Percentiles rank a stretch among this genome's conserved stretches.
Conservation (phyloP, 2,888 invertebrate genomes). For the Pseudanteris insignis region DNA sequence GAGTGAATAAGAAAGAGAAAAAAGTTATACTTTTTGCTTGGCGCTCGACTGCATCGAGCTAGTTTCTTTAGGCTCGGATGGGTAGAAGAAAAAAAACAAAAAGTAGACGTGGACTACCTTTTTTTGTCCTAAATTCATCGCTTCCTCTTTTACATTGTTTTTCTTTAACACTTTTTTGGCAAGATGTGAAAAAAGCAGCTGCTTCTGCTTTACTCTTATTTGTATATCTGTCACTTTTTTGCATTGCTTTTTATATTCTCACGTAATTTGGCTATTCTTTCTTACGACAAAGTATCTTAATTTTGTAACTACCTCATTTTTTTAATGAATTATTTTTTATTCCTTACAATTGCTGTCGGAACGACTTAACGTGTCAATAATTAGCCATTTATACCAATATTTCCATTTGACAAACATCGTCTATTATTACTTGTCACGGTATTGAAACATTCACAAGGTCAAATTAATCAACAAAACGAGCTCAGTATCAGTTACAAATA, state of each 20-base stretch:
- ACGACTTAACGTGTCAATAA: too few species aligned
- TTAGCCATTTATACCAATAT: too few species aligned
- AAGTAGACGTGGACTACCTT: constrained; percentile 10
- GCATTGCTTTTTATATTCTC: constrained; percentile 1
- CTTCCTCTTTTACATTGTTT: constrained; percentile 22
- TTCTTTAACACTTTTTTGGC: constrained; percentile 6
- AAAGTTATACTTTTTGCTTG: constrained; percentile 2
- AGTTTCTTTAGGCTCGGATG: constrained; percentile 4
- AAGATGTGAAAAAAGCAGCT: constrained; percentile 11
- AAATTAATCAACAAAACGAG: too few species aligned
- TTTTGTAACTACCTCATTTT: too few species aligned
- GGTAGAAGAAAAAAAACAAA: constrained; percentile 14
- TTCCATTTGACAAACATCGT: too few species aligned
- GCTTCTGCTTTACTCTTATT: constrained; percentile 6
- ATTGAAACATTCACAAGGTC: too few species aligned
- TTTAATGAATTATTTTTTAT: too few species aligned
- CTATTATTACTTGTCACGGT: too few species aligned
- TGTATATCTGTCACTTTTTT: constrained; percentile 3
- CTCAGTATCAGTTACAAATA: too few species aligned
- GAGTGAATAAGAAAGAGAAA: constrained; percentile 8
- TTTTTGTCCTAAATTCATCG: constrained; percentile 31
- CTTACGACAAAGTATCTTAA: too few species aligned
- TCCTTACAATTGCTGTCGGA: too few species aligned
- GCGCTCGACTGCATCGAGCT: constrained; percentile 7
- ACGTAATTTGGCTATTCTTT: too few species aligned